phyloP scores from a whole-genome alignment of 2,113 vertebrate genomes.

The Donacobius atricapilla region DNA sequence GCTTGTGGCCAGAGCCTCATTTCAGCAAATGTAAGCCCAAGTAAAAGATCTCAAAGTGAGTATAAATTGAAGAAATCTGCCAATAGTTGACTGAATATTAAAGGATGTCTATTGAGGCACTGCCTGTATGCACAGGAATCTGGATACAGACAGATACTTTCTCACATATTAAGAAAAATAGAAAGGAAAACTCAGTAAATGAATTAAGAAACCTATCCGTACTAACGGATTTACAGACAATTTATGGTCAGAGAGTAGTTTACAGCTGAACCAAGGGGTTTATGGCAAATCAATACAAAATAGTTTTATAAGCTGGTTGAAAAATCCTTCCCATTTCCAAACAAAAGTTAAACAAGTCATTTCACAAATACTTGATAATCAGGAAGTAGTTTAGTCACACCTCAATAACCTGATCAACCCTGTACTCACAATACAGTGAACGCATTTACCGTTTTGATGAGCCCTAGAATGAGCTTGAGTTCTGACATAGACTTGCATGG shows the following conservation, averaged over 20 bases:
- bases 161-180: background rate
- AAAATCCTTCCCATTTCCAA: background rate
- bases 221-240: background rate
- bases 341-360: background rate
- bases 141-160: background rate
- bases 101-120: background rate
- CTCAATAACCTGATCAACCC: background rate
- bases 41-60: background rate
- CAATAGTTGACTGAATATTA: background rate
- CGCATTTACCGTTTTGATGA: background rate
- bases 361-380: background rate
- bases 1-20: background rate
- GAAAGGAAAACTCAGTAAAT: background rate
- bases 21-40: background rate
- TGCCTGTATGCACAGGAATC: background rate
- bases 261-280: background rate
- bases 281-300: constrained; percentile 1
- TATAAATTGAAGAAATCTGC: background rate
- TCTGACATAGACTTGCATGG: background rate
- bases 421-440: background rate
- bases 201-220: background rate
- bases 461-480: background rate
- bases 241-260: background rate
- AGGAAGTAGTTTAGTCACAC: background rate
- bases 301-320: background rate